Conservation (phyloP, 2,797 vertebrate species). For the Vultur gryphus region DNA sequence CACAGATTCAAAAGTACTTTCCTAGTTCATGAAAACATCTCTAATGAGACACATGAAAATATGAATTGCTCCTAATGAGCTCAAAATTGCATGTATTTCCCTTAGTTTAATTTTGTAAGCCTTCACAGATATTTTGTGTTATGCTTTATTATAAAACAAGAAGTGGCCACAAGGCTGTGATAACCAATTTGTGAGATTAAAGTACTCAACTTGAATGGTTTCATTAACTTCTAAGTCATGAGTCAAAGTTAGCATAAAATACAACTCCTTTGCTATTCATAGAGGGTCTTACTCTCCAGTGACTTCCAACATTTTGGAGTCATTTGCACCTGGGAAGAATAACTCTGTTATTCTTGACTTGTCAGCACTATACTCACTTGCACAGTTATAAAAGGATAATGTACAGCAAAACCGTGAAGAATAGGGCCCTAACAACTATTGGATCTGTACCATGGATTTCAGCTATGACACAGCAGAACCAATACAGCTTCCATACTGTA, state of each 20-base stretch:
- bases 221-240: constrained; percentile 75
- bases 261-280: constrained; percentile 1
- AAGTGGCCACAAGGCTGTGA: constrained; percentile 79
- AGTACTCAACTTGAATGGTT: constrained; percentile 74
- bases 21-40: constrained; percentile 73
- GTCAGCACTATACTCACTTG: background rate
- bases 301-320: background rate
- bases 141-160: constrained; percentile 77
- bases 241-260: constrained; percentile 63
- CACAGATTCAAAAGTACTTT: constrained; percentile 69
- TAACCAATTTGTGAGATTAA: constrained; percentile 80
- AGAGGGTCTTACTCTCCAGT: background rate
- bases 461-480: background rate
- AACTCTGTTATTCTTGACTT: background rate
- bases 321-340: constrained; percentile 12
- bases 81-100: constrained; percentile 72
- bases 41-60: constrained; percentile 79
- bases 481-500: background rate
- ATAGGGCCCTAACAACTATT: background rate
- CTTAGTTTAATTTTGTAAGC: constrained; percentile 76
- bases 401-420: background rate
- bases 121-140: constrained; percentile 77
- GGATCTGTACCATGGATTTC: background rate
- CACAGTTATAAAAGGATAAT: background rate
- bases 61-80: constrained; percentile 79